Base-by-base conservation (phyloP, 2,888 invertebrate species). In the Sphaerophoria rueppellii region DNA sequence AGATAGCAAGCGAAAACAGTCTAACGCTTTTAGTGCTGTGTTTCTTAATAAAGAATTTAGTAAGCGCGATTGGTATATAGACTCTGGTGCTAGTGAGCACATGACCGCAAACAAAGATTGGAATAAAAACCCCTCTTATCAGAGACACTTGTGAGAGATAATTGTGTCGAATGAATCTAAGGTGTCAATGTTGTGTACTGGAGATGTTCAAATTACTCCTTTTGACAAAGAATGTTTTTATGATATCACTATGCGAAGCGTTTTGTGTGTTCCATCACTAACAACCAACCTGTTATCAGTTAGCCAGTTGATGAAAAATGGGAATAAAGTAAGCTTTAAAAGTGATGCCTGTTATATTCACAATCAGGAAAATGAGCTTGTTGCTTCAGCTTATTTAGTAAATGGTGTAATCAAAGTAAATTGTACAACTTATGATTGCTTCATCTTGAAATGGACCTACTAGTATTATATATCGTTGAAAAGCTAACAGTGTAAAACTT, bases 41-140 rank as follows among this genome's bases (percentile, higher is more conserved):
- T 69, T 69, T 58, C 43, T 65, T 0, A 75, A n/a, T 37, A 37
- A 50, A 57, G 87, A 87, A 78, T 67, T 86, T 24, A 88, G 75
- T n/a, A 87, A 86, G 16, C 60, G 61, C n/a, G 88, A 89, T 50
- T 89, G 87, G 86, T 89, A 89, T 32, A 32, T 54, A 54, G 89
- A 89, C 70, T 87, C 87, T 6, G 89, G 88, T 6, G 89, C 89
- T 24, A 88, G 88, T 69, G 65, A 81, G 46, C 88, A 89, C 82
- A 80, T 89, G 65, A 77, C 75, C 9, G 71, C 73, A 12, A 75
- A 73, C 48, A 48, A 75, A 82, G 7, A 71, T 14, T 86, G 79
- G 75, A 61, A 79, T 7, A 72, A 43, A 48, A 86, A 73, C 67
- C 16, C 50, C 11, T 65, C 37, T 40, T 46, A 48, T 88, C 88